These are phyloP conservation scores for Cotesia typhae DNA, from an alignment of 1,140 invertebrate species.

Conservation along the genomic window DNA sequence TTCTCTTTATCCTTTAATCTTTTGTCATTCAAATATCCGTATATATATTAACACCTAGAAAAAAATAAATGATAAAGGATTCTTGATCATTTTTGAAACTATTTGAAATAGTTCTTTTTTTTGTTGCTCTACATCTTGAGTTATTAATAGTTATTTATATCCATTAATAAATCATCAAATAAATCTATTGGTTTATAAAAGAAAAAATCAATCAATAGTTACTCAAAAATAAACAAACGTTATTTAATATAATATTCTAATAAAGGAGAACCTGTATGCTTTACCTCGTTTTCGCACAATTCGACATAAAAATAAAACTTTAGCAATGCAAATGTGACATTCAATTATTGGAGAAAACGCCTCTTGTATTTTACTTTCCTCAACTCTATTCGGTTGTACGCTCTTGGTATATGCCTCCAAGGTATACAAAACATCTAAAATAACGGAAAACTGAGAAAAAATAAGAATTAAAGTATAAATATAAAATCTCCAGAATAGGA, in stretches of 20 bases:
- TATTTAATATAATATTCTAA: neutral
- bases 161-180: no score
- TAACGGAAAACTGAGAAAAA: conserved; percentile 5
- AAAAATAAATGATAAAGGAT: no score
- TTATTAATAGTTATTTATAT: no score
- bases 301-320: conserved; percentile 16
- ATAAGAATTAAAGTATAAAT: neutral
- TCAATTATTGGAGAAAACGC: conserved; percentile 25
- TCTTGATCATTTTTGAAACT: no score
- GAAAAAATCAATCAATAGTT: no score
- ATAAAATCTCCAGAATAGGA: neutral
- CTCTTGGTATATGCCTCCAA: neutral
- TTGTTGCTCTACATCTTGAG: no score
- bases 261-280: neutral
- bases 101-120: no score
- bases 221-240: no score
- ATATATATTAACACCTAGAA: no score
- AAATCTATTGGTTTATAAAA: no score
- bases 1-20: no score
- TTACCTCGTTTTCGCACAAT: conserved; percentile 6
- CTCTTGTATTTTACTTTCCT: neutral
- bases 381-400: neutral
- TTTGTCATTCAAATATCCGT: no score
- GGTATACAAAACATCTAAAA: neutral
- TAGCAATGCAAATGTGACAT: conserved; percentile 26